phyloP scores from a whole-genome alignment of 1,140 invertebrate species.

The Steinernema khuongi region DNA sequence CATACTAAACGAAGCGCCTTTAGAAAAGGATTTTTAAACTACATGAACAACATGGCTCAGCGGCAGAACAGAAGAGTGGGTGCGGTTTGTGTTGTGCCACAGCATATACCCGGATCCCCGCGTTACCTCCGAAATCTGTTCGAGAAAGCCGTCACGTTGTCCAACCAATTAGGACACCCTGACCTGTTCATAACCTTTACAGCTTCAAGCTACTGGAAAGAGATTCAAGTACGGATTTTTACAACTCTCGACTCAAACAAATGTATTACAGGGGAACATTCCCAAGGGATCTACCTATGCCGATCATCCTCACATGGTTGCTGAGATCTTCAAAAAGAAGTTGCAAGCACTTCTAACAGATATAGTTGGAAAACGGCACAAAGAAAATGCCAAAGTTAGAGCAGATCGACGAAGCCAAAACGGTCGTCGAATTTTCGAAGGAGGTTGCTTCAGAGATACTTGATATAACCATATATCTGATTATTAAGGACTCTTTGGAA shows the following conservation, averaged over 20 bases:
- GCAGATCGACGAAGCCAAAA: neutral
- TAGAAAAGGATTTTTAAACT: neutral
- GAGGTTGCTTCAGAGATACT: neutral
- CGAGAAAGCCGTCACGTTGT: neutral
- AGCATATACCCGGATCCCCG: neutral
- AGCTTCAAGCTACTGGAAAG: slow-evolving; percentile 62
- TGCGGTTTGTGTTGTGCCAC: neutral
- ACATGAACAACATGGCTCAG: neutral
- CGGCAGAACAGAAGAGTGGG: neutral
- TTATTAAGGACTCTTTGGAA: slow-evolving; percentile 43
- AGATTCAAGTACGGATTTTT: slow-evolving; percentile 58
- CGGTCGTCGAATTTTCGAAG: neutral
- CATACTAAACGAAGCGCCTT: neutral
- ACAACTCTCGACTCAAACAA: slow-evolving; percentile 10
- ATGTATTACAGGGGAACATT: neutral
- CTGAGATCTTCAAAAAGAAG: slow-evolving; percentile 63
- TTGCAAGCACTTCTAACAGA: slow-evolving; percentile 60
- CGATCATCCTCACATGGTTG: slow-evolving; percentile 61
- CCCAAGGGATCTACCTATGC: slow-evolving; percentile 37
- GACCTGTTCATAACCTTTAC: slow-evolving; percentile 63
- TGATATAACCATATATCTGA: neutral
- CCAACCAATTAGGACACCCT: slow-evolving; percentile 59
- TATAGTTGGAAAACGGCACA: slow-evolving; percentile 27
- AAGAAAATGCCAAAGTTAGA: neutral
- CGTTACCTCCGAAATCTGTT: neutral